Conservation (phyloP, 2,797 vertebrate genomes). For the Hippopotamyrus pictus region DNA sequence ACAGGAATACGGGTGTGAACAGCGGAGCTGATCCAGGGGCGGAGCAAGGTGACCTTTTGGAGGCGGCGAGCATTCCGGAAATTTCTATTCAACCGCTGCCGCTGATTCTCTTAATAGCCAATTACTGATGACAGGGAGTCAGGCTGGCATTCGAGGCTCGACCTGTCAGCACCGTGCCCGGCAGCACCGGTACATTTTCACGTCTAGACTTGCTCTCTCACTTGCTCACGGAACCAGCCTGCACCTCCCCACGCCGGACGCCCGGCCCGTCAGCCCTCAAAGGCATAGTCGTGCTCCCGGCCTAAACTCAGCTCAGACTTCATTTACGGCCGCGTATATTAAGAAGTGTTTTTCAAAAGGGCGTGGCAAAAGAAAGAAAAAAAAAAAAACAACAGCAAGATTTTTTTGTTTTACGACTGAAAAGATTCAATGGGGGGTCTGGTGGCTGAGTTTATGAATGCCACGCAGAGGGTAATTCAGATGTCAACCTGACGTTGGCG, state of each 20-base stretch:
- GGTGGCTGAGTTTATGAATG: neutral
- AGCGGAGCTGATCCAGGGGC: neutral
- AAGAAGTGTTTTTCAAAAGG: neutral
- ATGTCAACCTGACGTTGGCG: neutral
- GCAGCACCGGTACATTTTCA: constrained; percentile 50
- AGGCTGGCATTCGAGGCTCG: constrained; percentile 14
- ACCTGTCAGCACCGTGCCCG: constrained; percentile 32
- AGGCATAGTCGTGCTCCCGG: neutral
- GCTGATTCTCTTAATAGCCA: constrained; percentile 26
- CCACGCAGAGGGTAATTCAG: neutral
- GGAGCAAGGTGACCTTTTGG: constrained; percentile 14
- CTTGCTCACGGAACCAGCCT: neutral
- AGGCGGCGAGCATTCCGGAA: neutral
- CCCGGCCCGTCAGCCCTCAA: neutral
- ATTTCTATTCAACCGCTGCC: neutral
- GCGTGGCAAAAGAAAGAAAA: neutral
- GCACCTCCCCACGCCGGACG: neutral
- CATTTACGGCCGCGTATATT: neutral
- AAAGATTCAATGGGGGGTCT: neutral
- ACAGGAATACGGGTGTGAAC: neutral
- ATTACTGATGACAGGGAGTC: constrained; percentile 29
- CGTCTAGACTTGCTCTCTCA: neutral
- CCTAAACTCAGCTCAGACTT: neutral
- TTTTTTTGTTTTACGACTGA: neutral
- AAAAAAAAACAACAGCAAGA: neutral